Percentiles rank a stretch among this genome's conserved stretches.
phyloP scores from a whole-genome alignment of 30 jellyfish, hydroid and myxozoan species.

The Hydractinia symbiolongicarpus region DNA sequence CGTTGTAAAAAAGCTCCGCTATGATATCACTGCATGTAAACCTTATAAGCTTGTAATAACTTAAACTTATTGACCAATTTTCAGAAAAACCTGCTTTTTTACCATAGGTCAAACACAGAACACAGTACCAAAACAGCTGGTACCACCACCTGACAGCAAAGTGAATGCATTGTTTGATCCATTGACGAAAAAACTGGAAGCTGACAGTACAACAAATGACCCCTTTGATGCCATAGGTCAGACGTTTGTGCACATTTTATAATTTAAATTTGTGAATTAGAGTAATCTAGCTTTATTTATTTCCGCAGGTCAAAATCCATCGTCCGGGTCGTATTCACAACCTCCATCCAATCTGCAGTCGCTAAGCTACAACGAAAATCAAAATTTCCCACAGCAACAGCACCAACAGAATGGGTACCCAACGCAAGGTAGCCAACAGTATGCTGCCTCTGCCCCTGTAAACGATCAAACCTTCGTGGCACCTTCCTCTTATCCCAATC shows the following conservation, averaged over 20 bases:
- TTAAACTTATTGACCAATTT: no score
- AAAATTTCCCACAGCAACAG: neutral
- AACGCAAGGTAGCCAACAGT: neutral
- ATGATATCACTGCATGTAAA: no score
- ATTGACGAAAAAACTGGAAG: neutral
- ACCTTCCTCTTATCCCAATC: neutral
- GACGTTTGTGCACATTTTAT: neutral
- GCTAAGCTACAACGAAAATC: neutral
- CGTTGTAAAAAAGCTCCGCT: no score
- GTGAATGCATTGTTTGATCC: conserved; percentile 12
- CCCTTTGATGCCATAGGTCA: conserved; percentile 6
- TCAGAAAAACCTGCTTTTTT: neutral
- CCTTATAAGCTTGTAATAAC: no score
- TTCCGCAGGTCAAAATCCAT: no score
- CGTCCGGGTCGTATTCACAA: no score
- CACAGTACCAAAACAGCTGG: no score
- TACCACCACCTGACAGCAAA: neutral
- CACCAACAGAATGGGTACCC: neutral
- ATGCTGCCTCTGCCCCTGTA: neutral
- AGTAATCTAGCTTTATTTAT: no score
- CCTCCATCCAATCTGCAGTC: no score
- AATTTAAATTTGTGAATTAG: neutral
- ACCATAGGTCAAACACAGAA: neutral
- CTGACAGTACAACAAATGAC: conserved; percentile 2
- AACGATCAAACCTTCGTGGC: neutral